These are phyloP conservation scores for Gonocerus acuteangulatus DNA, from an alignment of 2,888 invertebrate species.

Conservation along the genomic window DNA sequence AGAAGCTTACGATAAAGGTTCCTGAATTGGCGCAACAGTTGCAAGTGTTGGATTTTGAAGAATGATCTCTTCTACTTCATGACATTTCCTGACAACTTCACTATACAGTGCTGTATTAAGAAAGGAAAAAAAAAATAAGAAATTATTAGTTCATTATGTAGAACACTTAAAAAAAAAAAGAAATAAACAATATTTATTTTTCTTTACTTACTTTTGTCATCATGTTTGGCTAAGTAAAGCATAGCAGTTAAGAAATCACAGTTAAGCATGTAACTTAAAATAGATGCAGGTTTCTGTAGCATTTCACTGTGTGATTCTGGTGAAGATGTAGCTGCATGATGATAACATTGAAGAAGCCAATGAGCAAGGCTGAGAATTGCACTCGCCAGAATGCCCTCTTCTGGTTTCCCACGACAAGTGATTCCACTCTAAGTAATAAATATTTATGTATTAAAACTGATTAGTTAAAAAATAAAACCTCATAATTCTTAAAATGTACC, in stretches of 20 bases:
- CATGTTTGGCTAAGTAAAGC: conserved; percentile 73
- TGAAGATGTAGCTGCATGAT: conserved; percentile 45
- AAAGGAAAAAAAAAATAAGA: too few relatives aligned
- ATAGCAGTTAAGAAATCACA: conserved; percentile 72
- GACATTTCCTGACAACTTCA: conserved; percentile 67
- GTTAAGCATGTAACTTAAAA: conserved; percentile 59
- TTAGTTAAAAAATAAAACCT: too few relatives aligned
- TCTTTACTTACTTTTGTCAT: conserved; percentile 60
- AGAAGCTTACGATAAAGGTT: conserved; percentile 46
- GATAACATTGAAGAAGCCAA: conserved; percentile 72
- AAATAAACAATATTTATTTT: too few relatives aligned
- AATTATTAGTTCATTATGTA: too few relatives aligned
- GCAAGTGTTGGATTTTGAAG: conserved; percentile 44
- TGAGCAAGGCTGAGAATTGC: conserved; percentile 72
- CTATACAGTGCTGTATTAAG: conserved; percentile 49
- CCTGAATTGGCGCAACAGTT: conserved; percentile 52
- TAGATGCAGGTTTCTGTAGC: conserved; percentile 59
- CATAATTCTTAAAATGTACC: too few relatives aligned
- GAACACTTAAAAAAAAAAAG: too few relatives aligned
- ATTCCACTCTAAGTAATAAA: conserved; percentile 46
- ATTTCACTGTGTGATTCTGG: conserved; percentile 44
- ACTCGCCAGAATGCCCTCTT: conserved; percentile 75
- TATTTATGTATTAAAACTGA: too few relatives aligned
- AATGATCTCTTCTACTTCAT: conserved; percentile 58
- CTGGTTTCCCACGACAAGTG: conserved; percentile 71